Base-by-base conservation (phyloP, 2,797 vertebrate species). In the Cetoscarus ocellatus region DNA sequence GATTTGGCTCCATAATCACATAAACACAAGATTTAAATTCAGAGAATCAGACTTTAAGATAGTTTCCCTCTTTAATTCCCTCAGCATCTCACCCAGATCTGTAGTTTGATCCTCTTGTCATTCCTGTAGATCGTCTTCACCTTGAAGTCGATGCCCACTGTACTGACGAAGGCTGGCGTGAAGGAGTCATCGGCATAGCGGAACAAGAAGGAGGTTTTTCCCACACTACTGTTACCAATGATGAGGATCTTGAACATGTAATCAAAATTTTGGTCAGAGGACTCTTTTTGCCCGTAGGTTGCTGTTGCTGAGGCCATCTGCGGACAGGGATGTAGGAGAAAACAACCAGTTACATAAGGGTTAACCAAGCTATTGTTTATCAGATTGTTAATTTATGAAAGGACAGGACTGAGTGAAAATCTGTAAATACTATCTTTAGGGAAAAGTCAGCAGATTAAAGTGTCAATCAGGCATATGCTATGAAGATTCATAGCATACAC, bases 181-280 rank as follows among this genome's bases (percentile, higher is more conserved):
- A 98, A 99, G 61, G 98, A 98, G 84, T 99, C 97, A 2, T 99
- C 98, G 0, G 97, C 98, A 0, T 99, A 99, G 66, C 98, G 96
- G 92, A 99, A 98, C 72, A 99, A 94, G 90, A 99, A 99, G 44
- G 97, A 98, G 6, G 98, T 99, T 90, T 99, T 99, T 3, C 98
- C 98, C 1, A 99, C 97, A 0, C 97, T 98, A 94, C 97, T 98
- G 95, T 99, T 99, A 27, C 98, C 98, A 0, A 99, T 99, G 91
- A 99, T 99, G 73, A 99, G 95, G 92, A 99, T 98, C 92, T 99
- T 99, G 90, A 99, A 99, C 97, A 99, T 99, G 78, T 99, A 99
- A 75, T 99, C 98, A 54, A 99, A 98, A 94, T 99, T 99, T 90
- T 99, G 97, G 80, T 98, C 97, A 0, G 97, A 96, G 60, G 97